Conservation (phyloP, 2,888 invertebrate species). For the Diarsia rubi region DNA sequence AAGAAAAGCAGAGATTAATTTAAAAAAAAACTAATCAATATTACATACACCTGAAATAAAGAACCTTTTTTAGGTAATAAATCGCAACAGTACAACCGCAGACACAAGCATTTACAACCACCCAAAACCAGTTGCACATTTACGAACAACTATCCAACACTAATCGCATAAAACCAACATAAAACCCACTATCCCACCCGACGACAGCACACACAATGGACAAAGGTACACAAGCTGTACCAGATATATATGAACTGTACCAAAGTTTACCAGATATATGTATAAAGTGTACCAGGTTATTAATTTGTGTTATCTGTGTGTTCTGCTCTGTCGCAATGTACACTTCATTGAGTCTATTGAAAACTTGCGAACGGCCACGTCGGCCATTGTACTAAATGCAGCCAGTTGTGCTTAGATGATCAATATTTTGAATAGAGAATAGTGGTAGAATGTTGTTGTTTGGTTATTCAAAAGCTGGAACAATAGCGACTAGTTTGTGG, state of each 20-base stretch:
- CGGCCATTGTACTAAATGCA: constrained; percentile 60
- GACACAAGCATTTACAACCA: neutral
- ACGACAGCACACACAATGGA: constrained; percentile 45
- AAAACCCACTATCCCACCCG: constrained; percentile 31
- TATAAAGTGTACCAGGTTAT: constrained; percentile 54
- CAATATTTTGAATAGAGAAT: constrained; percentile 62
- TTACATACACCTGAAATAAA: neutral
- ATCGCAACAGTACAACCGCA: neutral
- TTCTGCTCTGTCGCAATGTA: constrained; percentile 63
- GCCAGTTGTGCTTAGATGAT: constrained; percentile 60
- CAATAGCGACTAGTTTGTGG: constrained; percentile 43
- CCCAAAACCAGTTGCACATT: constrained; percentile 33
- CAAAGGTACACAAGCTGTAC: constrained; percentile 38
- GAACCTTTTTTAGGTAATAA: neutral
- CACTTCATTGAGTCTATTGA: constrained; percentile 67
- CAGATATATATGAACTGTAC: constrained; percentile 26
- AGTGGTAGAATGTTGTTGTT: constrained; percentile 52
- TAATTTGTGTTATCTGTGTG: constrained; percentile 64
- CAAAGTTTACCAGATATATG: constrained; percentile 39
- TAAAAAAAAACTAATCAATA: neutral
- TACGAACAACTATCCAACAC: constrained; percentile 19
- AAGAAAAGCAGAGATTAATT: neutral
- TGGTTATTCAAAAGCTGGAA: constrained; percentile 36
- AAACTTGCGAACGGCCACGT: constrained; percentile 51
- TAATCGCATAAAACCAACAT: constrained; percentile 44